Percentiles rank a stretch among this genome's conserved stretches.
Evolutionary conservation across 2,888 invertebrate genomes (phyloP).

Genomic region (Elmis aenea): DNA sequence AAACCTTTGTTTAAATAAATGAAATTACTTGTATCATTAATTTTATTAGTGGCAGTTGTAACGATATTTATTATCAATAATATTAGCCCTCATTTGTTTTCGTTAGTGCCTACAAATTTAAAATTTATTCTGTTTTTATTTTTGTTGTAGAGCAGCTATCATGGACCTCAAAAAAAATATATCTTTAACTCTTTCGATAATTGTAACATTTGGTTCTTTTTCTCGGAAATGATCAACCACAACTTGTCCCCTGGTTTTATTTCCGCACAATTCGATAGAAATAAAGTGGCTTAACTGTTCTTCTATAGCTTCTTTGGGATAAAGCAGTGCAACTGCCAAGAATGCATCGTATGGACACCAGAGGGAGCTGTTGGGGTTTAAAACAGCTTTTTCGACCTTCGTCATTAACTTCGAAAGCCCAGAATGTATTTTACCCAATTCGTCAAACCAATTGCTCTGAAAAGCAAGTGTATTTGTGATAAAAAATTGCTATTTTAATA

Average conservation of each 20-base stretch:
- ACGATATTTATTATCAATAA: no score
- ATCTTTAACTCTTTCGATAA: conserved; percentile 1
- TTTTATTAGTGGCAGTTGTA: no score
- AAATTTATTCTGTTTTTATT: no score
- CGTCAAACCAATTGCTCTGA: no score
- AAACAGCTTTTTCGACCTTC: conserved; percentile 44
- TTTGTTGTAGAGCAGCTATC: no score
- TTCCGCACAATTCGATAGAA: conserved; percentile 56
- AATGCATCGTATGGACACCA: conserved; percentile 52
- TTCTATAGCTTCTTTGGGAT: conserved; percentile 36
- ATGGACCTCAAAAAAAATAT: not conserved
- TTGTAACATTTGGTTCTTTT: no score
- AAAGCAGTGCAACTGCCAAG: conserved; percentile 48
- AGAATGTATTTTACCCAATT: conserved; percentile 45
- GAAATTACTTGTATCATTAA: no score
- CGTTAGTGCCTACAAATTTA: no score
- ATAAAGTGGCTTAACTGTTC: conserved; percentile 39
- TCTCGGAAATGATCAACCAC: conserved; percentile 53
- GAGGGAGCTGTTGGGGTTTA: conserved; percentile 5
- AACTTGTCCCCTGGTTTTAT: conserved; percentile 59
- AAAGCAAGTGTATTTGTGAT: no score
- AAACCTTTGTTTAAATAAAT: no score
- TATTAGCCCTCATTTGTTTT: no score
- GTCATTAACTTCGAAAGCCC: conserved; percentile 49
- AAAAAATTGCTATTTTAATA: no score